Percentiles rank a stretch among this genome's conserved stretches.
Evolutionary conservation across 2,888 invertebrate species (phyloP).

Genomic region (Autographa pulchrina): DNA sequence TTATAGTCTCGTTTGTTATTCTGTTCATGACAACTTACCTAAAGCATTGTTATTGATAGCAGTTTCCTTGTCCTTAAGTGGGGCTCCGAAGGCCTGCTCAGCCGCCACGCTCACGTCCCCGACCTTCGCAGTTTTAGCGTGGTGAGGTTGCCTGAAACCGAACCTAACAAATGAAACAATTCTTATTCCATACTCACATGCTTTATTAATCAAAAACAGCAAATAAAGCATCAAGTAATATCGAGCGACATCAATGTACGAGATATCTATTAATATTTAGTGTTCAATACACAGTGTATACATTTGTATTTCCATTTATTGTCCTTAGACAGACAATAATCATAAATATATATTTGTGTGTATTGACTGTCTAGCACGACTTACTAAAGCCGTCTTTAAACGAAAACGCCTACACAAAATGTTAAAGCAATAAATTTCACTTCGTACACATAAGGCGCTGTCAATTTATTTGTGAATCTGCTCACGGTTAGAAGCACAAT

Average conservation of each 20-base stretch:
- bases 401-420: constrained; percentile 48
- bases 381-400: constrained; percentile 16
- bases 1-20: constrained; percentile 4
- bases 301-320: background rate
- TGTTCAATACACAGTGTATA: constrained; percentile 2
- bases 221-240: constrained; percentile 28
- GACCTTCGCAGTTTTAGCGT: constrained; percentile 91
- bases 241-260: too few relatives aligned
- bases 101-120: constrained; percentile 89
- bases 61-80: constrained; percentile 85
- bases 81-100: constrained; percentile 80
- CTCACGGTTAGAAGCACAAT: constrained; percentile 30
- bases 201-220: constrained; percentile 31
- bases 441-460: constrained; percentile 19
- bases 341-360: background rate
- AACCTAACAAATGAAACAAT: constrained; percentile 85
- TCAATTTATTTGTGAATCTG: constrained; percentile 12
- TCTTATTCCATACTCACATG: constrained; percentile 48
- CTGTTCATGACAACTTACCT: constrained; percentile 69
- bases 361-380: background rate
- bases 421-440: constrained; percentile 37
- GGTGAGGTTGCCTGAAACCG: constrained; percentile 92
- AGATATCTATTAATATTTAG: background rate
- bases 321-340: background rate
- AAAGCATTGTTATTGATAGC: constrained; percentile 87